Evolutionary conservation across 2,113 vertebrate species (phyloP).

Genomic region (Chelonoidis abingdonii): DNA sequence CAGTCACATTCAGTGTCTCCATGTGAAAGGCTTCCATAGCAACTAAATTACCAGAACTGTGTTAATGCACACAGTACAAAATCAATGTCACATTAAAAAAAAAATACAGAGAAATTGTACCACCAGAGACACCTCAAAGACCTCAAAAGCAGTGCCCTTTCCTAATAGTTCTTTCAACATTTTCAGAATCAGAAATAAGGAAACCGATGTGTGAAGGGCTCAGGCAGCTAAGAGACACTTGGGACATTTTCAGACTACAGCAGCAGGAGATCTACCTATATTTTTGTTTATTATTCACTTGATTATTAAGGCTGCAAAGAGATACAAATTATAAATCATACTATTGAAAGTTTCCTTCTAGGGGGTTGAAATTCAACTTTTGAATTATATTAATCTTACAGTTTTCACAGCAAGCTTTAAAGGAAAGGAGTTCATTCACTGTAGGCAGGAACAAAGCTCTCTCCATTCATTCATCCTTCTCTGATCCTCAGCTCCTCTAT

Average conservation of each 20-base stretch:
- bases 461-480: constrained; percentile 29
- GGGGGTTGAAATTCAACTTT: constrained; percentile 28
- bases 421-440: not conserved
- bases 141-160: not conserved
- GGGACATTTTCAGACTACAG: not conserved
- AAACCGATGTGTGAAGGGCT: not conserved
- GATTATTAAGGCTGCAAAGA: not conserved
- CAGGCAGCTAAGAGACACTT: not conserved
- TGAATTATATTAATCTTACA: constrained; percentile 18
- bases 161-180: not conserved
- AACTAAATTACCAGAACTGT: not conserved
- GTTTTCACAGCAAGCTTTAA: constrained; percentile 40
- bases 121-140: not conserved
- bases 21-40: constrained; percentile 1
- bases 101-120: not conserved
- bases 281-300: not conserved
- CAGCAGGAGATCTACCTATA: not conserved
- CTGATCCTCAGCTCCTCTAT: constrained; percentile 28
- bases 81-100: not conserved
- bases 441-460: not conserved
- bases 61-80: not conserved
- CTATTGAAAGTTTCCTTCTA: constrained; percentile 16
- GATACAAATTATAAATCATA: constrained; percentile 32
- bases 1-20: not conserved
- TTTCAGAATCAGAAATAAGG: not conserved